Evolutionary conservation across 2,113 vertebrate species (phyloP).

Genomic region (Cromileptes altivelis): DNA sequence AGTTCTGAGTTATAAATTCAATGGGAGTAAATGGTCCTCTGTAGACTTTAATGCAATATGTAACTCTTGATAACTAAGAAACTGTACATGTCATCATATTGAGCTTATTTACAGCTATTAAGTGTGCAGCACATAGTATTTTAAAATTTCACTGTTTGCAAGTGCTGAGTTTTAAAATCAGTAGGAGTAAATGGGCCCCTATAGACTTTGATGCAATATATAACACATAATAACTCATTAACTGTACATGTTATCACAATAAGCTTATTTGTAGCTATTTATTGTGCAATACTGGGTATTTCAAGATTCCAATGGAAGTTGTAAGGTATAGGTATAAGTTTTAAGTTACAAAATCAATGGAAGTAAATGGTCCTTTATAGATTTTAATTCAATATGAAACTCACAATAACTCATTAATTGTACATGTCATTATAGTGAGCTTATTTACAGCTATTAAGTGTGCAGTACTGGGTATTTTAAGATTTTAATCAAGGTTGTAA

Average conservation of each 20-base stretch:
- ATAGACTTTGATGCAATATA: neutral
- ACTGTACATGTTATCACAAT: neutral
- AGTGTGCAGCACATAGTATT: too few relatives aligned
- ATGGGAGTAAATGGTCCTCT: too few relatives aligned
- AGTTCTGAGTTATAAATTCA: too few relatives aligned
- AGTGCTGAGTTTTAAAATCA: too few relatives aligned
- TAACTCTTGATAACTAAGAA: neutral
- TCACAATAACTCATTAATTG: neutral
- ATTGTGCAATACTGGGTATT: neutral
- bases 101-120: neutral
- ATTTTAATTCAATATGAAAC: neutral
- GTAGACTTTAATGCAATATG: neutral
- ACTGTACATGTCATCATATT: neutral
- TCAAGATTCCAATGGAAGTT: neutral
- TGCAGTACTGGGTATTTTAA: too few relatives aligned
- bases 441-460: too few relatives aligned
- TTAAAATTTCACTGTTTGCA: too few relatives aligned
- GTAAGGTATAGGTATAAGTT: too few relatives aligned
- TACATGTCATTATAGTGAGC: neutral
- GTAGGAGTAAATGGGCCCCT: too few relatives aligned
- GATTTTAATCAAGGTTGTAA: too few relatives aligned
- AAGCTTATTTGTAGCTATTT: neutral
- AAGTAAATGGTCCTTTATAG: neutral
- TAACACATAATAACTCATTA: neutral
- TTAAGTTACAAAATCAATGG: neutral